Evolutionary conservation across 2,113 vertebrate species (phyloP), one percentile per base, ranked within the genome.

Genomic region (Hydrolagus affinis): DNA sequence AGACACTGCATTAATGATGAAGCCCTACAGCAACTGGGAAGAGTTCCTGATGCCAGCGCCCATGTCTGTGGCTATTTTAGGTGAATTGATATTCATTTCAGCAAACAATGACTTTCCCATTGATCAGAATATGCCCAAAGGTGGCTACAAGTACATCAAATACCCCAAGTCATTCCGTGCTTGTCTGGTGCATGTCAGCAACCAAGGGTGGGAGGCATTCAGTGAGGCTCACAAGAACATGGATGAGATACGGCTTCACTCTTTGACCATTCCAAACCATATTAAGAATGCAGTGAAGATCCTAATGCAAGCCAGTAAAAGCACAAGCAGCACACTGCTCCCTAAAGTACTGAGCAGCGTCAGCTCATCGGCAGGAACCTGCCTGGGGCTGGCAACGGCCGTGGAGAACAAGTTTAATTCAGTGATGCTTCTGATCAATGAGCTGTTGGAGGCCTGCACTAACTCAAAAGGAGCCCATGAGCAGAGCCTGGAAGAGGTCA

Each of bases 201-300:
- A 89, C 32, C 78, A 71, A 73, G 89, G 88, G 1, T 88, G 89
- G 89, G 8, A 14, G 0, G 88, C 88, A 23, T 89, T 89, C 85
- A 87, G 86, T 2, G 86, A 87, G 19, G 88, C 87, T 56, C 87
- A 89, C 85, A 88, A 88, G 56, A 90, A 87, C 73, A 89, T 89
- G 90, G 87, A 89, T 72, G 86, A 88, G 66, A 90, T 89, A 32
- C 30, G 88, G 32, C 83, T 88, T 17, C 87, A 88, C 11, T 2
- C 44, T 89, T 87, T 76, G 44, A 76, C 15, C 3, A 3, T 76
- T 11, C 74, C 44, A 11, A 59, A 0, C 59, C 32, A 76, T 56
- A 56, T 76, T 21, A 59, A 19, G 19, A 21, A 56, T 3, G 30
- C 19, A 3, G 44, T 76, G 17, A 76, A 59, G 74, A 57, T 76